phyloP scores from a whole-genome alignment of 2,797 vertebrate genomes.

The Hapalemur alaotrensis region DNA sequence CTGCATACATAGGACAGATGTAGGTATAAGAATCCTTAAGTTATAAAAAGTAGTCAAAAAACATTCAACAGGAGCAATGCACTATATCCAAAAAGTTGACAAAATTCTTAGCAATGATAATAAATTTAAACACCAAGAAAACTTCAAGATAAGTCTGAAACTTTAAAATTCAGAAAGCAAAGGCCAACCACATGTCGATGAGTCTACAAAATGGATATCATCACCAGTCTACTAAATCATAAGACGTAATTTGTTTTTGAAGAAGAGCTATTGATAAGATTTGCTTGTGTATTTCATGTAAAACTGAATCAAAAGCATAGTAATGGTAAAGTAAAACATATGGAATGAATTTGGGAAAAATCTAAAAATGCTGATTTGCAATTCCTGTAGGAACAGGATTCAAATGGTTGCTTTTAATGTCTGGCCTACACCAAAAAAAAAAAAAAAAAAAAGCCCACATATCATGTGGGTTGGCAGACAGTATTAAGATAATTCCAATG shows the following conservation, averaged over 20 bases:
- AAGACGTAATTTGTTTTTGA: constrained; percentile 52
- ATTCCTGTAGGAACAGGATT: constrained; percentile 69
- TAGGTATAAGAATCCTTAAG: constrained; percentile 30
- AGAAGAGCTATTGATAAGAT: constrained; percentile 64
- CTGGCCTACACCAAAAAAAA: constrained; percentile 37
- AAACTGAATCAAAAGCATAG: constrained; percentile 74
- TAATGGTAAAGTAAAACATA: constrained; percentile 74
- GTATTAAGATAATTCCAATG: neutral
- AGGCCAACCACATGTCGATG: constrained; percentile 63
- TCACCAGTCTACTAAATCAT: constrained; percentile 39
- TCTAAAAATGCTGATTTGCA: constrained; percentile 63
- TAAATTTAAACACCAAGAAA: constrained; percentile 67
- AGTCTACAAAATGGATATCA: constrained; percentile 31
- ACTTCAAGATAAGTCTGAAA: constrained; percentile 48
- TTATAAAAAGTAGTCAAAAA: constrained; percentile 26
- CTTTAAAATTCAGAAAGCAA: constrained; percentile 70
- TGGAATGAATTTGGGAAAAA: constrained; percentile 83
- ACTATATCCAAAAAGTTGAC: constrained; percentile 27
- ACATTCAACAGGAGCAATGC: constrained; percentile 31
- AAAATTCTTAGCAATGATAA: neutral
- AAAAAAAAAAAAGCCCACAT: constrained; percentile 62
- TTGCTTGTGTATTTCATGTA: constrained; percentile 66
- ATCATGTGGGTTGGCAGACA: constrained; percentile 8
- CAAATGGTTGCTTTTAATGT: constrained; percentile 58
- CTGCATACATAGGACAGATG: neutral